A percentile compares a stretch with the other conserved stretches of the same genome.
Evolutionary conservation across 2,888 invertebrate genomes (phyloP).

Genomic region (Temnothorax rugatulus): DNA sequence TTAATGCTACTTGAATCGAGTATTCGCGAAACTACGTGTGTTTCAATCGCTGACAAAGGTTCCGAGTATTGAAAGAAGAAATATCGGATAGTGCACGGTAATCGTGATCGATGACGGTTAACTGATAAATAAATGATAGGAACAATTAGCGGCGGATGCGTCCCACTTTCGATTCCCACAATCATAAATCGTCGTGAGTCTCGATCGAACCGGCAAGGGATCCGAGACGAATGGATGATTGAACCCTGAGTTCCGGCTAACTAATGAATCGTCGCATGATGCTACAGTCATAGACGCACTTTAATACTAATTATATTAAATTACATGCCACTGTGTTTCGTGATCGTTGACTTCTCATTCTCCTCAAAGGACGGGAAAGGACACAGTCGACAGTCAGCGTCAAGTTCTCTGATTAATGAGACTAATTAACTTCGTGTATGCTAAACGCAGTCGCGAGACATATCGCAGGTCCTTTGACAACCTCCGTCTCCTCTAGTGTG

Average conservation of each 20-base stretch:
- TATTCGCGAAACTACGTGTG: neutral
- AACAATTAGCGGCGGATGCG: conserved; percentile 26
- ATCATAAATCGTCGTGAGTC: conserved; percentile 25
- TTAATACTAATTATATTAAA: conserved; percentile 43
- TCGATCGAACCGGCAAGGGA: conserved; percentile 1
- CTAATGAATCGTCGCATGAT: conserved; percentile 14
- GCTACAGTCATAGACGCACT: conserved; percentile 24
- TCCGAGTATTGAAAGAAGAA: conserved; percentile 2
- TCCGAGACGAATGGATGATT: neutral
- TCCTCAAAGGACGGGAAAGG: conserved; percentile 27
- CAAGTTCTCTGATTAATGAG: conserved; percentile 47
- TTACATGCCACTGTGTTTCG: conserved; percentile 17
- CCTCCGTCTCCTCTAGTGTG: neutral
- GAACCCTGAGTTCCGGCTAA: neutral
- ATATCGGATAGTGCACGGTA: conserved; percentile 13
- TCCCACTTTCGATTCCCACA: neutral
- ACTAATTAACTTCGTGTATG: conserved; percentile 38
- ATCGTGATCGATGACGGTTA: conserved; percentile 19
- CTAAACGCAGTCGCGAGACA: conserved; percentile 8
- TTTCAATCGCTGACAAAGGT: conserved; percentile 1
- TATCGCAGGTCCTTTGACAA: conserved; percentile 14
- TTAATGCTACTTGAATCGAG: conserved; percentile 11
- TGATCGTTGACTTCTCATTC: neutral
- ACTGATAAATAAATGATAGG: conserved; percentile 18
- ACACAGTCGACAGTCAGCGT: conserved; percentile 6